Percentiles rank a stretch among this genome's conserved stretches.
These are phyloP conservation scores for Amblyornis subalaris DNA, from an alignment of 2,113 vertebrate genomes.

Conservation along the genomic window DNA sequence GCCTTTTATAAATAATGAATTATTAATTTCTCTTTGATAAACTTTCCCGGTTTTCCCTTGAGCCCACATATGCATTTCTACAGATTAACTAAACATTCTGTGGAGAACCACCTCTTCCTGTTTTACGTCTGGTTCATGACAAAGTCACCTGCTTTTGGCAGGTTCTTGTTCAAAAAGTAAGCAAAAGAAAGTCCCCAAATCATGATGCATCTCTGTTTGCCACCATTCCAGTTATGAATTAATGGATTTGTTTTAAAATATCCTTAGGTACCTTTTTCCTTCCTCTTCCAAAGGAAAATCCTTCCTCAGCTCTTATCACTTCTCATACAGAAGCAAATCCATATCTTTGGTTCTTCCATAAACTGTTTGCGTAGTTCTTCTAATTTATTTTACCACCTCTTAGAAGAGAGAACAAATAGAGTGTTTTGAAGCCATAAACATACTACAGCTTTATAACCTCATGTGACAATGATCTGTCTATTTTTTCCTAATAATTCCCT, in stretches of 20 bases:
- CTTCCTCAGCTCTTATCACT: neutral
- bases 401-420: neutral
- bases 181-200: neutral
- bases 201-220: neutral
- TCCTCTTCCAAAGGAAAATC: neutral
- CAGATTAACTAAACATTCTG: neutral
- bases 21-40: neutral
- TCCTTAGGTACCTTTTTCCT: neutral
- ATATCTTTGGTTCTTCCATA: neutral
- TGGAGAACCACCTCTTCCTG: neutral
- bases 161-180: neutral
- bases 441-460: neutral
- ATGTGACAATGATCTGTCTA: neutral
- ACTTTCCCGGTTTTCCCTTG: neutral
- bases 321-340: neutral
- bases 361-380: neutral
- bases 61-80: neutral
- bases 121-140: neutral
- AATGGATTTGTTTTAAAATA: neutral
- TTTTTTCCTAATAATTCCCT: neutral
- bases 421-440: neutral
- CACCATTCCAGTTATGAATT: neutral
- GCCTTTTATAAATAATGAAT: neutral
- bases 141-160: neutral
- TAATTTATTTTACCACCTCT: neutral